Evolutionary conservation across 2,888 invertebrate genomes (phyloP), one percentile per base, ranked within the genome.

Genomic region (Andrena praecox): DNA sequence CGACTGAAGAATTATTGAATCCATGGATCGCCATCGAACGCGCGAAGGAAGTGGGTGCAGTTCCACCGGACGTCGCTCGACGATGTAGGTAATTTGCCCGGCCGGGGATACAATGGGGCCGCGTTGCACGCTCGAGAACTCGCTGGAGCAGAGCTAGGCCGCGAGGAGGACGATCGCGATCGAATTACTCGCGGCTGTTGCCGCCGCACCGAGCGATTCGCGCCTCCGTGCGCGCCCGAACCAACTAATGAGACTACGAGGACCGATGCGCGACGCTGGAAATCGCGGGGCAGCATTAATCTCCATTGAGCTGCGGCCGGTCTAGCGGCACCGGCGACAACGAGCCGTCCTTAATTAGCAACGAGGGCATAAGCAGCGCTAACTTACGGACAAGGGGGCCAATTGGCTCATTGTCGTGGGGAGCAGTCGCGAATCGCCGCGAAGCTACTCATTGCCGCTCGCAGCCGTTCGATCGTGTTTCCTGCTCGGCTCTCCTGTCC

Each of bases 281-380:
- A 87, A 84, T 81, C 80, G 75, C 75, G 80, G 68, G 71, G 71
- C 71, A 72, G 71, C 75, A 72, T 80, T 87, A 88, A 86, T 87
- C 87, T 87, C 85, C 80, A 87, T 88, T 88, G 86, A 75, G 78
- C 71, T 54, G 35, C 78, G 63, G 60, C 69, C 56, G 4, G 48
- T 72, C 79, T 64, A 82, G 74, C 75, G 72, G 72, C 64, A 69
- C 68, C 67, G 56, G 83, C 82, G 68, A 52, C 80, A 70, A 52
- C 80, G 68, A 66, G 78, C 75, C 72, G 81, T 80, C 76, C 85
- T 86, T 84, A 87, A 87, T 88, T 87, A 87, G 81, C 73, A 27
- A 52, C 71, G 74, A 62, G 68, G 69, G 67, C 68, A 71, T 80
- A 84, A 82, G 59, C 79, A 79, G 54, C 63, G 82, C 68, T 82